These are phyloP conservation scores for Chelon labrosus DNA, from an alignment of 2,797 vertebrate species.

Conservation along the genomic window DNA sequence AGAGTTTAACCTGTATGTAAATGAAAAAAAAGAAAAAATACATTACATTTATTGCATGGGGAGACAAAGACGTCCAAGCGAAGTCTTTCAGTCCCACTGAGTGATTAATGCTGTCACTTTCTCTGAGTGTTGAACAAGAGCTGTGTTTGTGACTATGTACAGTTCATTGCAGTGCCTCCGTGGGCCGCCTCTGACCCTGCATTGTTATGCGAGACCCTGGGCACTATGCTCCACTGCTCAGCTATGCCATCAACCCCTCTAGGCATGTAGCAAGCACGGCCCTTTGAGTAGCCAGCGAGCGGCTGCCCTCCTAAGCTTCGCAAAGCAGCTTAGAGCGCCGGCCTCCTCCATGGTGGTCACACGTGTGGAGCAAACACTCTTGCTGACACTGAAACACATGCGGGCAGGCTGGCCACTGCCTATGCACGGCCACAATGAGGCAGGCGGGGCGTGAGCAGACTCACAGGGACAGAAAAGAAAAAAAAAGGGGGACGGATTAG, in stretches of 20 bases:
- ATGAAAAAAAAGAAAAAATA: neutral
- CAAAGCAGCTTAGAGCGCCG: slow-evolving; percentile 81
- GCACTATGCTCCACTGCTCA: slow-evolving; percentile 71
- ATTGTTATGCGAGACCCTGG: slow-evolving; percentile 75
- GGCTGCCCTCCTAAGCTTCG: slow-evolving; percentile 75
- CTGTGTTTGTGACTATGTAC: slow-evolving; percentile 52
- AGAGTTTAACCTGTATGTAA: slow-evolving; percentile 44
- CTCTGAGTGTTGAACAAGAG: slow-evolving; percentile 47
- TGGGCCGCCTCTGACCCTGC: slow-evolving; percentile 64
- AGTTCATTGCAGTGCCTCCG: slow-evolving; percentile 54
- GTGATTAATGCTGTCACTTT: slow-evolving; percentile 46
- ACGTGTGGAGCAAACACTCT: slow-evolving; percentile 82
- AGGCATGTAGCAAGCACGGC: slow-evolving; percentile 69
- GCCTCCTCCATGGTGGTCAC: slow-evolving; percentile 75
- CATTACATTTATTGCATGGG: neutral
- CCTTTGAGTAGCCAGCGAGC: slow-evolving; percentile 70
- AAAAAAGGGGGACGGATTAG: slow-evolving; percentile 54
- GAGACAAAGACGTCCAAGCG: slow-evolving; percentile 16
- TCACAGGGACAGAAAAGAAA: slow-evolving; percentile 34
- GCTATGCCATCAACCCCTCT: slow-evolving; percentile 72
- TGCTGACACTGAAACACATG: slow-evolving; percentile 66
- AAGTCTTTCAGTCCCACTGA: slow-evolving; percentile 30
- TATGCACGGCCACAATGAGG: slow-evolving; percentile 40
- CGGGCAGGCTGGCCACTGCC: slow-evolving; percentile 28
- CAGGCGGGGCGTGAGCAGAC: slow-evolving; percentile 46